Evolutionary conservation across 2,888 invertebrate genomes (phyloP).

Genomic region (Creontiades dilutus): DNA sequence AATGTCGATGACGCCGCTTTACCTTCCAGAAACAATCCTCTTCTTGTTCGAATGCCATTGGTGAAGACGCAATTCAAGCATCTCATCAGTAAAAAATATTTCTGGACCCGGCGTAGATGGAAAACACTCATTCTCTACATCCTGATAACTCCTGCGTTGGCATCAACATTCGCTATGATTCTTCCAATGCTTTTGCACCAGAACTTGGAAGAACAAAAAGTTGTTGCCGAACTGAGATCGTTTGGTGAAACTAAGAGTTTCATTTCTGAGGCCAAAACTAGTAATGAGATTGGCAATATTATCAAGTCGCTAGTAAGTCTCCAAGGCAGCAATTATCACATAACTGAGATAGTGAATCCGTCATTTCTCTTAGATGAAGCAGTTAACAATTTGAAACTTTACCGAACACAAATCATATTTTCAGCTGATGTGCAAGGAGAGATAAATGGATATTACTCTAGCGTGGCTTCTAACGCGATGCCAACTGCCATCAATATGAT

Average conservation of each 20-base stretch:
- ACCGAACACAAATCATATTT: not conserved
- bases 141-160: not conserved
- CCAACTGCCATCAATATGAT: constrained; percentile 46
- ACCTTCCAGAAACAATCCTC: not conserved
- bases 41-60: not conserved
- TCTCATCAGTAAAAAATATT: not conserved
- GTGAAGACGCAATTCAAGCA: not conserved
- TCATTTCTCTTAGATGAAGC: not conserved
- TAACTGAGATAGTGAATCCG: not conserved
- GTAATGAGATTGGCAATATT: not conserved
- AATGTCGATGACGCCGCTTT: not conserved
- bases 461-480: not conserved
- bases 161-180: not conserved
- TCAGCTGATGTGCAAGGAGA: not conserved
- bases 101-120: not conserved
- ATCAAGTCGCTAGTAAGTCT: not conserved
- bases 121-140: not conserved
- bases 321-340: not conserved
- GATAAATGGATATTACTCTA: constrained; percentile 24
- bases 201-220: not conserved
- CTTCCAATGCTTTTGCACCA: not conserved
- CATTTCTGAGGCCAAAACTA: not conserved
- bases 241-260: not conserved
- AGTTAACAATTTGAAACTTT: constrained; percentile 3
- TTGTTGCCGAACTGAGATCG: not conserved